Percentiles rank a stretch among this genome's conserved stretches.
These are phyloP conservation scores for Gadus chalcogrammus DNA, from an alignment of 2,113 vertebrate genomes.

Conservation along the genomic window DNA sequence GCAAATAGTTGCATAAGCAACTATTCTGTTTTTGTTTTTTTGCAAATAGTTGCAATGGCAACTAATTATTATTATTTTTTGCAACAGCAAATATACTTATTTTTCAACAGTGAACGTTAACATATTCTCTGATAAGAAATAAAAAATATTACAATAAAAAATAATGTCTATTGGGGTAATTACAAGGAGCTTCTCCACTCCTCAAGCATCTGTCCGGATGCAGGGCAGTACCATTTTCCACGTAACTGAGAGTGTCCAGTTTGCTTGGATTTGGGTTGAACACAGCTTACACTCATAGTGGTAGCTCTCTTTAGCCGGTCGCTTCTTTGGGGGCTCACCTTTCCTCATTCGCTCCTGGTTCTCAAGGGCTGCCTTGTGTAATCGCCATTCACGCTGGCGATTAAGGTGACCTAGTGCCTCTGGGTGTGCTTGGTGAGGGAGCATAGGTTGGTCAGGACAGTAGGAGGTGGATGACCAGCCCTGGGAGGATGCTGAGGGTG, in stretches of 20 bases:
- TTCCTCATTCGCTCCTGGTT: background rate
- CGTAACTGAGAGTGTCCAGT: background rate
- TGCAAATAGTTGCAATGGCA: background rate
- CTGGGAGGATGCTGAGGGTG: too few species aligned
- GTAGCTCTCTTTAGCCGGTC: background rate
- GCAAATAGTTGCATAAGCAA: too few species aligned
- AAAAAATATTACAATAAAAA: background rate
- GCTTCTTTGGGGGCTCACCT: background rate
- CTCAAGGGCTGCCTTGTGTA: background rate
- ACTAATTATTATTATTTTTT: background rate
- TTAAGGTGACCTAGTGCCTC: background rate
- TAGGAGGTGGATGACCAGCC: too few species aligned
- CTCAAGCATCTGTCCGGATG: background rate
- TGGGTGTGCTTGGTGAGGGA: too few species aligned
- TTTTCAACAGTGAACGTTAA: background rate
- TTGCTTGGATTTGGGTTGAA: background rate
- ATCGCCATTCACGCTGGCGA: background rate
- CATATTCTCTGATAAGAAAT: background rate
- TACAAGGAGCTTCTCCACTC: background rate
- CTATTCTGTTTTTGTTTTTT: background rate
- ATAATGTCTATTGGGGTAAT: background rate
- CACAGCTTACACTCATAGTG: background rate
- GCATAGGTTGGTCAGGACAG: too few species aligned
- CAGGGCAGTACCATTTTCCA: conserved; percentile 8
- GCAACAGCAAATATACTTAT: background rate